Evolutionary conservation across 1,140 invertebrate genomes (phyloP).

Genomic region (Caenorhabditis inopinata): DNA sequence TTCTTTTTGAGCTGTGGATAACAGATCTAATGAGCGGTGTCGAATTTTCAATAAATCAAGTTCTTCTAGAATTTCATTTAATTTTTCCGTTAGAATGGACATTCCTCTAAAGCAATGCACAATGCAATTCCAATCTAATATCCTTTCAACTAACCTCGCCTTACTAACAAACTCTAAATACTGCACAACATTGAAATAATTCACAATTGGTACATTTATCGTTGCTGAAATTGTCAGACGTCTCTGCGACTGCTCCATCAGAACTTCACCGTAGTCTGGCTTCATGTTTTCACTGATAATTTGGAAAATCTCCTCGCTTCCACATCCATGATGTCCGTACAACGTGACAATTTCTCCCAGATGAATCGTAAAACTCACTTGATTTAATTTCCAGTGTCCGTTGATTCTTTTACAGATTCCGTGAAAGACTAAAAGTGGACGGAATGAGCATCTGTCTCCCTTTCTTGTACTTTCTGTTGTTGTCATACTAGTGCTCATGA

Average conservation of each 20-base stretch:
- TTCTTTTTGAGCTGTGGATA: not conserved
- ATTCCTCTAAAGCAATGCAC: not conserved
- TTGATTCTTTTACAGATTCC: slow-evolving; percentile 3
- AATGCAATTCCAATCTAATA: not conserved
- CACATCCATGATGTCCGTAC: slow-evolving; percentile 13
- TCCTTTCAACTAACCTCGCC: not conserved
- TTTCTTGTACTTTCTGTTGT: too few relatives aligned
- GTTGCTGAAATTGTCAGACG: not conserved
- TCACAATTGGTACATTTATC: not conserved
- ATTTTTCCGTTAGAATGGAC: not conserved
- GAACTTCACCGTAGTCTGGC: not conserved
- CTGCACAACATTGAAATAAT: not conserved
- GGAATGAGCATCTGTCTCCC: too few relatives aligned
- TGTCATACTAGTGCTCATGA: too few relatives aligned
- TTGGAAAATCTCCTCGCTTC: not conserved
- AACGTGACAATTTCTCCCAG: not conserved
- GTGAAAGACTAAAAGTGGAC: not conserved
- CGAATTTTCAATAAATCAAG: not conserved
- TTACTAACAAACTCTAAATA: not conserved
- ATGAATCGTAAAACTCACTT: not conserved
- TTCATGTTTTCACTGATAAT: not conserved
- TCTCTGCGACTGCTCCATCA: slow-evolving; percentile 17
- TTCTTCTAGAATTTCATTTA: not conserved
- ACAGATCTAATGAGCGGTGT: not conserved
- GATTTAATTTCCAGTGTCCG: not conserved